Evolutionary conservation across 2,797 vertebrate genomes (phyloP).

Genomic region (Catostomus latipinnis): DNA sequence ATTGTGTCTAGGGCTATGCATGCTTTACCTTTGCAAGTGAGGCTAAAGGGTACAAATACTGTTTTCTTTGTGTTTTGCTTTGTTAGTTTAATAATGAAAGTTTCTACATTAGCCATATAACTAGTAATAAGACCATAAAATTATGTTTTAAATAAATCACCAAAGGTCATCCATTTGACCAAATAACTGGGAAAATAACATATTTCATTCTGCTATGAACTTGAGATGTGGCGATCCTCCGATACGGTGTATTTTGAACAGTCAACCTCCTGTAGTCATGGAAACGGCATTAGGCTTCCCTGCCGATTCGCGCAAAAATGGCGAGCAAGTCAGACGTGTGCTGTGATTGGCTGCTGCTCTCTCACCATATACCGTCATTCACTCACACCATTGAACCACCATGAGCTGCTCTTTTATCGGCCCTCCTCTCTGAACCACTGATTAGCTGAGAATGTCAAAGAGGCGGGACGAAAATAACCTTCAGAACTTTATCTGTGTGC

Average conservation of each 20-base stretch:
- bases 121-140: too few relatives aligned
- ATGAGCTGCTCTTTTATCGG: slow-evolving; percentile 53
- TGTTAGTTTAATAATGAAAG: too few relatives aligned
- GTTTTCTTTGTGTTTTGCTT: too few relatives aligned
- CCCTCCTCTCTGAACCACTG: slow-evolving; percentile 4
- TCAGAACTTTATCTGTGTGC: slow-evolving; percentile 41
- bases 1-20: too few relatives aligned
- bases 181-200: too few relatives aligned
- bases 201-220: too few relatives aligned
- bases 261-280: slow-evolving; percentile 52
- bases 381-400: slow-evolving; percentile 81
- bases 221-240: too few relatives aligned
- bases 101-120: too few relatives aligned
- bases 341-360: slow-evolving; percentile 67
- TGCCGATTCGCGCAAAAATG: slow-evolving; percentile 53
- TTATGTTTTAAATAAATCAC: too few relatives aligned
- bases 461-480: slow-evolving; percentile 53
- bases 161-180: too few relatives aligned
- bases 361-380: slow-evolving; percentile 90
- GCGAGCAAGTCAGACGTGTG: slow-evolving; percentile 17
- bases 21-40: too few relatives aligned
- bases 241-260: neutral
- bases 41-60: too few relatives aligned
- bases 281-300: slow-evolving; percentile 53
- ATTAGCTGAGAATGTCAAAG: slow-evolving; percentile 66